Percentiles rank a stretch among this genome's conserved stretches.
These are phyloP conservation scores for Anguilla pacifica DNA, from an alignment of 2,797 vertebrate species.

Conservation along the genomic window DNA sequence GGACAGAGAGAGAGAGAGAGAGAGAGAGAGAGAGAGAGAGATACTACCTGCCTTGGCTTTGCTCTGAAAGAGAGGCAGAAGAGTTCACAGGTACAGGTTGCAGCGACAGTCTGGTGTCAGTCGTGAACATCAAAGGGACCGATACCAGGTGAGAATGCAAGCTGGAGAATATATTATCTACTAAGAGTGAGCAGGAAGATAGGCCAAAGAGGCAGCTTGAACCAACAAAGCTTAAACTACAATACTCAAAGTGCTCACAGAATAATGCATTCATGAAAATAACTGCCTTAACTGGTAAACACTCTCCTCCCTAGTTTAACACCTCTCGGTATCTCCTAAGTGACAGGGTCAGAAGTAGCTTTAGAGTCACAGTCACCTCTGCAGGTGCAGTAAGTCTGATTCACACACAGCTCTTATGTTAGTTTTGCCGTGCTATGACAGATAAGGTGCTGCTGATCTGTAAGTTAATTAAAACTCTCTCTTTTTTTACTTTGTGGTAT, in stretches of 20 bases:
- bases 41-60: slow-evolving; percentile 28
- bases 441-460: background rate
- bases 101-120: slow-evolving; percentile 80
- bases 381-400: background rate
- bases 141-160: slow-evolving; percentile 86
- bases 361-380: background rate
- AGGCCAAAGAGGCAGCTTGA: slow-evolving; percentile 73
- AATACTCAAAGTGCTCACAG: slow-evolving; percentile 1
- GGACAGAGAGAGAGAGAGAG: slow-evolving; percentile 68
- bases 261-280: slow-evolving; percentile 24
- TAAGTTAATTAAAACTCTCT: background rate
- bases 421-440: background rate
- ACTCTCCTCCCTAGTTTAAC: background rate
- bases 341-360: background rate
- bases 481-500: background rate
- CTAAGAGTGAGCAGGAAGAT: slow-evolving; percentile 69
- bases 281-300: slow-evolving; percentile 4
- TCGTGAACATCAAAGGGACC: slow-evolving; percentile 87
- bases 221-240: slow-evolving; percentile 65
- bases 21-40: slow-evolving; percentile 48
- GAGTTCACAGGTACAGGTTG: slow-evolving; percentile 78
- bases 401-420: slow-evolving; percentile 8
- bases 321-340: background rate
- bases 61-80: slow-evolving; percentile 49
- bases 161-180: slow-evolving; percentile 80